Evolutionary conservation across 2,888 invertebrate genomes (phyloP).

Genomic region (Escarpia spicata): DNA sequence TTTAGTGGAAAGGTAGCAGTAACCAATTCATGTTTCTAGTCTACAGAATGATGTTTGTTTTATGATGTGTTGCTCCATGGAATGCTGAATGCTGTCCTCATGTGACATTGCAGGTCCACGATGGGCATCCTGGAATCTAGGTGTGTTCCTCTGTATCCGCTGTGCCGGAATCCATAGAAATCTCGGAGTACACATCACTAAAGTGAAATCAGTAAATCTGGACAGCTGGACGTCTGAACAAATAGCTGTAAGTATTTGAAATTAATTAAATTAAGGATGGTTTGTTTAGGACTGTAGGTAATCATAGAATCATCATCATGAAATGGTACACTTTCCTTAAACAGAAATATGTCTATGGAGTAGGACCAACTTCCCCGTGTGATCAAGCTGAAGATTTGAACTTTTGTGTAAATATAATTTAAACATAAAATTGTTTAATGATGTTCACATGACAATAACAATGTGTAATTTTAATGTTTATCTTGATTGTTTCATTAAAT

Average conservation of each 20-base stretch:
- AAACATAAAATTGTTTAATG: too few species aligned
- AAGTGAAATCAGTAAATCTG: slow-evolving; percentile 97
- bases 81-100: not conserved
- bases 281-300: not conserved
- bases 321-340: not conserved
- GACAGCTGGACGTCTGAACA: slow-evolving; percentile 99
- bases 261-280: not conserved
- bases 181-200: slow-evolving; percentile 97
- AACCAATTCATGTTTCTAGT: too few species aligned
- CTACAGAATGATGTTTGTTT: too few species aligned
- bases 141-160: slow-evolving; percentile 96
- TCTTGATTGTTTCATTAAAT: too few species aligned
- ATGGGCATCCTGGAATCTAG: slow-evolving; percentile 99
- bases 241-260: slow-evolving; percentile 76
- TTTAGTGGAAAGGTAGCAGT: too few species aligned
- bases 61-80: not conserved
- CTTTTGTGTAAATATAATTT: too few species aligned
- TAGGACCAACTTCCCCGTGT: too few species aligned
- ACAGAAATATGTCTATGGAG: not conserved
- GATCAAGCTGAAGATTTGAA: too few species aligned
- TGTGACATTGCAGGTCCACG: slow-evolving; percentile 80
- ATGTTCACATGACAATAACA: too few species aligned
- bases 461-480: too few species aligned
- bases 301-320: slow-evolving; percentile 65
- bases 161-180: slow-evolving; percentile 99